Conservation (phyloP, 2,797 vertebrate species). For the Zenarchopterus dispar region DNA sequence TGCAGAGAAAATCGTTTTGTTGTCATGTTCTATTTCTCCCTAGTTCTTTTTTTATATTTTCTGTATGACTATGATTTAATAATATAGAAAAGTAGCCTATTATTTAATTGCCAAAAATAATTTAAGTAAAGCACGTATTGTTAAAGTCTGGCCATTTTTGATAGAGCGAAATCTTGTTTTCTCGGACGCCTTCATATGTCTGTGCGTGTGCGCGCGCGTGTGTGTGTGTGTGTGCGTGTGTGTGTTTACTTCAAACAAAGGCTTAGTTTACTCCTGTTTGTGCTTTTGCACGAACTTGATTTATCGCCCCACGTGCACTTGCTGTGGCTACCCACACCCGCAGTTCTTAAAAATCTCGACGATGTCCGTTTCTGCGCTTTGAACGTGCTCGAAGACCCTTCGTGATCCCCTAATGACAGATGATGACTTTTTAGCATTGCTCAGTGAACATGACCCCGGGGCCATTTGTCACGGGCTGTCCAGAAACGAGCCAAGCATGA, state of each 20-base stretch:
- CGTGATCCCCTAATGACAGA: conserved; percentile 59
- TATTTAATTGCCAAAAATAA: too few relatives aligned
- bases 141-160: too few relatives aligned
- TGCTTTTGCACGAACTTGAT: too few relatives aligned
- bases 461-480: conserved; percentile 79
- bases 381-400: conserved; percentile 11
- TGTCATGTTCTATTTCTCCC: background rate
- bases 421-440: conserved; percentile 68
- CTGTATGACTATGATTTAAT: background rate
- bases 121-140: too few relatives aligned
- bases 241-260: too few relatives aligned
- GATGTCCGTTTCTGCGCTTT: background rate
- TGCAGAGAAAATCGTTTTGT: background rate
- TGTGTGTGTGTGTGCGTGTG: too few relatives aligned
- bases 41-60: background rate
- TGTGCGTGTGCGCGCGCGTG: too few relatives aligned
- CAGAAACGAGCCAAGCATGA: conserved; percentile 74
- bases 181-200: too few relatives aligned
- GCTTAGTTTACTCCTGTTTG: too few relatives aligned
- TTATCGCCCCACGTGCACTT: too few relatives aligned
- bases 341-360: background rate
- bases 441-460: conserved; percentile 58
- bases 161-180: too few relatives aligned
- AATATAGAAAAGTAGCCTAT: too few relatives aligned
- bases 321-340: background rate